A percentile compares a stretch with the other conserved stretches of the same genome.
phyloP scores from a whole-genome alignment of 64 coral and sea anemone genomes.

The Actinia equina region DNA sequence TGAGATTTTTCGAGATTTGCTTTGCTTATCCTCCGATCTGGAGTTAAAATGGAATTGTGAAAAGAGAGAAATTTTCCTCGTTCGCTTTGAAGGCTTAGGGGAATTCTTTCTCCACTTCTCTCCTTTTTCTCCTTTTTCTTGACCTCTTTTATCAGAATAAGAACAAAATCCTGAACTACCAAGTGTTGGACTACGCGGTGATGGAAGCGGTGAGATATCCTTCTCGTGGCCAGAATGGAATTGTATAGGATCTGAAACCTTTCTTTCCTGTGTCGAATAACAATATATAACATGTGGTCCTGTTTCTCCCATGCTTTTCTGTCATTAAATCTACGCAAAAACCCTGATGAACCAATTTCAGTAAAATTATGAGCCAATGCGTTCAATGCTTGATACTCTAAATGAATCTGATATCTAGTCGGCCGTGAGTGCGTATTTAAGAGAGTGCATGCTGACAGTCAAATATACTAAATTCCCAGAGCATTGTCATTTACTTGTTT shows the following conservation, averaged over 20 bases:
- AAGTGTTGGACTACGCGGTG: constrained; percentile 8
- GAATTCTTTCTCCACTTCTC: constrained; percentile 49
- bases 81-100: constrained; percentile 67
- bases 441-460: not conserved
- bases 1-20: constrained; percentile 38
- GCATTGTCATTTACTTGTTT: not conserved
- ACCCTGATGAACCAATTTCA: not conserved
- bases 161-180: not conserved
- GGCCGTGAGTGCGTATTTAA: not conserved
- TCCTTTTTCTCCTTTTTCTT: not conserved
- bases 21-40: constrained; percentile 63
- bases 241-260: constrained; percentile 39
- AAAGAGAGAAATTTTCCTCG: constrained; percentile 80
- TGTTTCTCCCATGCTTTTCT: not conserved
- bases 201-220: constrained; percentile 24
- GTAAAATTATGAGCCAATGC: not conserved
- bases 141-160: not conserved
- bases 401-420: not conserved
- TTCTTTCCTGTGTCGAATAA: not conserved
- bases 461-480: not conserved
- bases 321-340: not conserved
- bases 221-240: constrained; percentile 56
- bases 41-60: constrained; percentile 81
- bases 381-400: not conserved
- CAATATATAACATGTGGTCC: not conserved